Percentiles rank a stretch among this genome's conserved stretches.
phyloP scores from a whole-genome alignment of 2,797 vertebrate species.

The Lithobates pipiens region DNA sequence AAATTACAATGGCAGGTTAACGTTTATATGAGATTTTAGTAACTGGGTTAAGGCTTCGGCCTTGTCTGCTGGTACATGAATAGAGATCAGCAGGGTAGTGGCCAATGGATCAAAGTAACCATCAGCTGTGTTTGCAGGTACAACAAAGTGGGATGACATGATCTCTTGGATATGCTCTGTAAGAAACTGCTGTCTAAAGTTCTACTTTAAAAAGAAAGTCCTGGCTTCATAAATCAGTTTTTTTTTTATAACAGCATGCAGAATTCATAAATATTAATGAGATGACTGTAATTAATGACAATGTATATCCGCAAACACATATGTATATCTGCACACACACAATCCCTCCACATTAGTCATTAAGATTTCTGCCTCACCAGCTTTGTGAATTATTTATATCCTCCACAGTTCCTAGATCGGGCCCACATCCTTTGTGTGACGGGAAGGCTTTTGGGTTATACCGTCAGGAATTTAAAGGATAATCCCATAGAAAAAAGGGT shows the following conservation, averaged over 20 bases:
- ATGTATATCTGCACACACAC: background rate
- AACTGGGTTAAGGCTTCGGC: no score
- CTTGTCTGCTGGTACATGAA: no score
- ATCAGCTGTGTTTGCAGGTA: no score
- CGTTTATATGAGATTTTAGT: no score
- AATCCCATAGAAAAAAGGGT: no score
- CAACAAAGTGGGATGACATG: no score
- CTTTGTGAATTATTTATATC: constrained; percentile 7
- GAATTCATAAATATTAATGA: background rate
- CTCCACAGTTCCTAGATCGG: background rate
- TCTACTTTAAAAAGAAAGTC: background rate
- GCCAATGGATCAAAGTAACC: no score
- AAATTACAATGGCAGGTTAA: no score
- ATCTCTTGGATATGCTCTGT: background rate
- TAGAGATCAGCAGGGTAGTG: no score
- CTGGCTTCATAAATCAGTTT: background rate
- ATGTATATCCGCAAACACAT: no score
- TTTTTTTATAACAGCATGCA: background rate
- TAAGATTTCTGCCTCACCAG: background rate
- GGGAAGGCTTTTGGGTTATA: background rate
- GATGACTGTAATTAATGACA: background rate
- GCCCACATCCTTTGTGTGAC: background rate
- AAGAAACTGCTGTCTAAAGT: background rate
- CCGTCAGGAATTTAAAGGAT: background rate
- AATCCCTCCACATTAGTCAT: background rate